These are phyloP conservation scores for Epirrita christyi DNA, from an alignment of 2,888 invertebrate species.

Conservation along the genomic window DNA sequence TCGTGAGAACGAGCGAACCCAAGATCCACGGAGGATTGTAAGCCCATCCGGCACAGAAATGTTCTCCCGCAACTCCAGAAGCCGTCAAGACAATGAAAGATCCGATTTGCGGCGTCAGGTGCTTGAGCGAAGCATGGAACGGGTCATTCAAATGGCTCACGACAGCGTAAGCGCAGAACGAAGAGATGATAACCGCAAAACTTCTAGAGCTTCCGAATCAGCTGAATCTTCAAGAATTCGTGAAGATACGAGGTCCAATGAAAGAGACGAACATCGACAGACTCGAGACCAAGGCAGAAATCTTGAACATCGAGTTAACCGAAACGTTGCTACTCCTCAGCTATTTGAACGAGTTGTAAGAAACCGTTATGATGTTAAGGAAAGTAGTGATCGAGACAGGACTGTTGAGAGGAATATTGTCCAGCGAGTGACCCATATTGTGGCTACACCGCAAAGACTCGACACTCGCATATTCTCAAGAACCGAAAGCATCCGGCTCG, in stretches of 20 bases:
- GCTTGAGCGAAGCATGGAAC: constrained; percentile 11
- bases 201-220: constrained; percentile 11
- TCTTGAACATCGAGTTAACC: background rate
- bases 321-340: background rate
- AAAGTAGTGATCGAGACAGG: background rate
- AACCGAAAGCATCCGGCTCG: constrained; percentile 8
- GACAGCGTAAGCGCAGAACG: too few relatives aligned
- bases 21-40: constrained; percentile 15
- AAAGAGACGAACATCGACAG: constrained; percentile 11
- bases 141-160: constrained; percentile 7
- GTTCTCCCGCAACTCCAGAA: constrained; percentile 11
- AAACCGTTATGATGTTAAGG: constrained; percentile 8
- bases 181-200: constrained; percentile 10
- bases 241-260: constrained; percentile 13
- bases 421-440: constrained; percentile 7
- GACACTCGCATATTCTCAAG: constrained; percentile 3
- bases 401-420: background rate
- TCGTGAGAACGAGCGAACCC: constrained; percentile 11
- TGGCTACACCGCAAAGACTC: constrained; percentile 1
- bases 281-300: constrained; percentile 2
- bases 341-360: constrained; percentile 7
- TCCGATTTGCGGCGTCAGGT: constrained; percentile 12
- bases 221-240: constrained; percentile 12
- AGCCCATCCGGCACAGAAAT: too few relatives aligned
- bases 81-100: constrained; percentile 8